These are phyloP conservation scores for Phodopus roborovskii DNA, from an alignment of 2,113 vertebrate species.

Conservation along the genomic window DNA sequence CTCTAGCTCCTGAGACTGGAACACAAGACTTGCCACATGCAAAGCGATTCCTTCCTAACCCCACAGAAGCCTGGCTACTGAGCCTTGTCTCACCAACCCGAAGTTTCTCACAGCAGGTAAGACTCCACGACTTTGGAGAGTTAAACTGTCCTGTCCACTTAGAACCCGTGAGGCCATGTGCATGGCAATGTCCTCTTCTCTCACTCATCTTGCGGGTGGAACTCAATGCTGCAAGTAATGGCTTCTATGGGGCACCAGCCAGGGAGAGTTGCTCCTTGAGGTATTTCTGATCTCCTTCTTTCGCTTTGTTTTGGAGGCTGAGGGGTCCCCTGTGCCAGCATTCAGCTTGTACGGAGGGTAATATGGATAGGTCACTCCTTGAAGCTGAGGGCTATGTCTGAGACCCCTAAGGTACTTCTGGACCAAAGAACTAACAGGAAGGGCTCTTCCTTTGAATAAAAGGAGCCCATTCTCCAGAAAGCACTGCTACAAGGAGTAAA, in stretches of 20 bases:
- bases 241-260: background rate
- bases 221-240: background rate
- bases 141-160: rapidly evolving
- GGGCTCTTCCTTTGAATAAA: background rate
- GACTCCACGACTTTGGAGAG: background rate
- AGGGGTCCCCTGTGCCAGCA: background rate
- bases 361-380: no score
- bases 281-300: background rate
- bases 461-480: background rate
- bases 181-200: background rate
- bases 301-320: background rate
- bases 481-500: background rate
- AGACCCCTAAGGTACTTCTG: rapidly evolving
- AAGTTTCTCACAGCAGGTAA: background rate
- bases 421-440: background rate
- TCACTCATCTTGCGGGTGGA: background rate
- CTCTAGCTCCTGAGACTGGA: background rate
- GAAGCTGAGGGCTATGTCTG: background rate
- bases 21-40: rapidly evolving
- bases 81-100: background rate
- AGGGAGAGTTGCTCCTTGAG: rapidly evolving
- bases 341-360: background rate
- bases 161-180: background rate
- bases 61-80: background rate
- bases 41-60: background rate